A percentile compares a stretch with the other conserved stretches of the same genome.
These are phyloP conservation scores for Pomacea canaliculata DNA, from an alignment of 2,888 invertebrate genomes.

Conservation along the genomic window DNA sequence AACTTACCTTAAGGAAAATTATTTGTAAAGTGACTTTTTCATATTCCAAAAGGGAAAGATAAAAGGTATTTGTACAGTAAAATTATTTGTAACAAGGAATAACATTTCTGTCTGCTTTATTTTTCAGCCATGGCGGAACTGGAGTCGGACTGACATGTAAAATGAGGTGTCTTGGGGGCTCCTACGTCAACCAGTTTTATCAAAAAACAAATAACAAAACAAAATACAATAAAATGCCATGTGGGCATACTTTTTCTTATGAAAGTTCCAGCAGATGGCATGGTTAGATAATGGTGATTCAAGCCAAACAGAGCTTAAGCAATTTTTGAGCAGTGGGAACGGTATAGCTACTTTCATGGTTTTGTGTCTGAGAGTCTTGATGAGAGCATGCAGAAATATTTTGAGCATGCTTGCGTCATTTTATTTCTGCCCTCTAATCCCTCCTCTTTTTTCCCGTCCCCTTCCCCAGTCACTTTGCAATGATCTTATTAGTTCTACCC, in stretches of 20 bases:
- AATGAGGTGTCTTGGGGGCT: background rate
- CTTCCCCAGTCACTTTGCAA: constrained; percentile 6
- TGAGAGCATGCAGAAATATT: constrained; percentile 18
- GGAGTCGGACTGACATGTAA: constrained; percentile 26
- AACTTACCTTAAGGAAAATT: no score
- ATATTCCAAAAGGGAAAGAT: no score
- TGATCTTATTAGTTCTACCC: constrained; percentile 25
- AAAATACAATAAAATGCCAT: background rate
- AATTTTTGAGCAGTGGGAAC: background rate
- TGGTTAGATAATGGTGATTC: background rate
- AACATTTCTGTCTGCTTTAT: background rate
- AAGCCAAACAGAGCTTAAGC: background rate
- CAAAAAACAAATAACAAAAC: no score
- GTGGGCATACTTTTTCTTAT: background rate
- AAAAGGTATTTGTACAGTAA: no score
- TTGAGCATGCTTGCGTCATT: constrained; percentile 22
- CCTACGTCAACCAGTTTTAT: no score
- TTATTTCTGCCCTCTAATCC: constrained; percentile 1
- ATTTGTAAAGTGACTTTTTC: no score
- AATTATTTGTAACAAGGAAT: background rate
- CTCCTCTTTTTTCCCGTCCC: background rate
- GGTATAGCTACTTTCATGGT: background rate
- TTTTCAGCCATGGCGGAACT: constrained; percentile 25
- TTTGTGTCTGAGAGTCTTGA: background rate
- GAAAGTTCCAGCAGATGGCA: background rate